Base-by-base conservation (phyloP, 2,888 invertebrate species). In the Stenichneumon culpator region DNA sequence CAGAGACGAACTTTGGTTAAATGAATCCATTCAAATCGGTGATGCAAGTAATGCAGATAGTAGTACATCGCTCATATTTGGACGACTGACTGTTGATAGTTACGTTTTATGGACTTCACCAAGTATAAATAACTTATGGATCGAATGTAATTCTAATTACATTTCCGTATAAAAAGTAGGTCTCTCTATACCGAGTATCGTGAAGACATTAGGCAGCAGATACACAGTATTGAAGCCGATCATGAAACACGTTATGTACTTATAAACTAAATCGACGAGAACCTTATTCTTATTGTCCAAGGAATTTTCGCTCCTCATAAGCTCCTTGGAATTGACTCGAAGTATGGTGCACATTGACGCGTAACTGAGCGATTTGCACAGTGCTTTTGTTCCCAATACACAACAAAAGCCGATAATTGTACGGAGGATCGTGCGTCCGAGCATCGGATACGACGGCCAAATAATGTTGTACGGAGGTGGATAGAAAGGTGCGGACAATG, bases 81-180 rank as follows among this genome's bases (percentile, higher is more conserved):
- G 57, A 57, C 25, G 25, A 57, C 11, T 25, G 57, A 22, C 57
- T 57, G 25, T 57, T 57, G 32, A 63, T 19, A 28, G 63, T 28
- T 63, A 63, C 28, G 36, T 19, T 63, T 16, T 11, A 7, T 3
- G 7, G 32, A 36, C 28, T 32, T 16, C n/a, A 16, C 28, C 32
- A 32, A 7, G 14, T 28, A 19, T 63, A 9, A 36, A 63, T n/a
- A 63, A 32, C 19, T 63, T 63, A 57, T 63, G 2, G 16, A 16
- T 28, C 6, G 28, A 63, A 16, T 4, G 32, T 14, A 25, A 57
- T 25, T 25, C 22, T 9, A 6, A 68, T 95, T 95, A 97, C 89
- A 98, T 96, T 95, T 98, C 98, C 0, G 97, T 97, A 91, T 97
- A 98, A 94, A 97, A 98, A 0, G 97, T 97, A 0, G 97, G 97